phyloP scores from a whole-genome alignment of 2,888 invertebrate genomes.

The Synergus umbraculus region DNA sequence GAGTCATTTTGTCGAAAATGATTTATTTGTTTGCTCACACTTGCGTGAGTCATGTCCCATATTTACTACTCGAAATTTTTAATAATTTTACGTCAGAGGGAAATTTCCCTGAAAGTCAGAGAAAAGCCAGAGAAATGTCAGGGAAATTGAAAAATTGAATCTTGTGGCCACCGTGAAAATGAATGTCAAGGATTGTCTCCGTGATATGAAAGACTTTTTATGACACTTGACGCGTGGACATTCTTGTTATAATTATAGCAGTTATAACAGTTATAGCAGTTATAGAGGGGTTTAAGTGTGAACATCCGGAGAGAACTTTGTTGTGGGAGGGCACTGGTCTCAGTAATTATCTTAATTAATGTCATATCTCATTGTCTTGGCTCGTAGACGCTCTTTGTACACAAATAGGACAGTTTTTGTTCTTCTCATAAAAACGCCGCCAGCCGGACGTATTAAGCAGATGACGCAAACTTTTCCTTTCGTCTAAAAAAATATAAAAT shows the following conservation, averaged over 20 bases:
- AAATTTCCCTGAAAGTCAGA: no score
- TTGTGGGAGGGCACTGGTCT: slow-evolving; percentile 61
- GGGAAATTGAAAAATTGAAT: no score
- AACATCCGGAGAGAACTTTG: slow-evolving; percentile 68
- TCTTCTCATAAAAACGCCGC: slow-evolving; percentile 17
- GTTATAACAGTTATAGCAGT: slow-evolving; percentile 53
- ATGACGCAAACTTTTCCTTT: neutral
- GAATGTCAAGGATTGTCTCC: slow-evolving; percentile 5
- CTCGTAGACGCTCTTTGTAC: slow-evolving; percentile 42
- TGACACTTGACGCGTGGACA: slow-evolving; percentile 44
- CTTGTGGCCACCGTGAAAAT: neutral
- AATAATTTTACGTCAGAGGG: no score
- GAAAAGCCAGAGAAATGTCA: no score
- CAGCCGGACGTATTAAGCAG: slow-evolving; percentile 14
- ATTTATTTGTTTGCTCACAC: neutral
- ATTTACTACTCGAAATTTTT: no score
- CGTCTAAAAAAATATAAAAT: neutral
- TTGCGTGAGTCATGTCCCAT: neutral
- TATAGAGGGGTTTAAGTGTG: slow-evolving; percentile 67
- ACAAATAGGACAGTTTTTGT: slow-evolving; percentile 34
- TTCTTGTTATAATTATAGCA: slow-evolving; percentile 60
- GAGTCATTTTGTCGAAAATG: neutral
- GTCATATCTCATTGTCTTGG: slow-evolving; percentile 67
- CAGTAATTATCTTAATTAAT: slow-evolving; percentile 71
- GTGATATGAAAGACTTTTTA: slow-evolving; percentile 4